A percentile compares a stretch with the other conserved stretches of the same genome.
Evolutionary conservation across 2,888 invertebrate species (phyloP).

Genomic region (Drosophila anomelani): DNA sequence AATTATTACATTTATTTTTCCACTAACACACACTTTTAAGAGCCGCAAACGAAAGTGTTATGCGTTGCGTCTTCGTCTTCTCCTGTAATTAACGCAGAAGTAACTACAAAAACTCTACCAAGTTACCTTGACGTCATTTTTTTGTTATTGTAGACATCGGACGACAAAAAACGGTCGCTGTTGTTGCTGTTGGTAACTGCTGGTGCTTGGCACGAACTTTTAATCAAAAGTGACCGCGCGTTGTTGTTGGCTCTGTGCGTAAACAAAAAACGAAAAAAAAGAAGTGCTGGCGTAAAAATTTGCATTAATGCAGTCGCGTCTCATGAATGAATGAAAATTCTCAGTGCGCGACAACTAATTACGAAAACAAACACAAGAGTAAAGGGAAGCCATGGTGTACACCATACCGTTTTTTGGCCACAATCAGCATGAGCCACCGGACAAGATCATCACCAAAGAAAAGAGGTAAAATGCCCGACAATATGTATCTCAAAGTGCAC

Average conservation of each 20-base stretch:
- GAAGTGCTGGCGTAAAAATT: constrained; percentile 65
- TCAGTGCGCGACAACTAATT: constrained; percentile 54
- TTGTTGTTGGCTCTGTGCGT: constrained; percentile 57
- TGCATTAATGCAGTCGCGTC: constrained; percentile 64
- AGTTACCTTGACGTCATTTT: constrained; percentile 81
- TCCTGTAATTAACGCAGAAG: constrained; percentile 66
- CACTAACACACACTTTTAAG: constrained; percentile 27
- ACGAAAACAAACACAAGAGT: constrained; percentile 59
- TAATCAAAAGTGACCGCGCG: constrained; percentile 51
- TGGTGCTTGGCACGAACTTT: constrained; percentile 77
- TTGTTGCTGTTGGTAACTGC: constrained; percentile 62
- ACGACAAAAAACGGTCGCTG: constrained; percentile 61
- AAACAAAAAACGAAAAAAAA: constrained; percentile 49
- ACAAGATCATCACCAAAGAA: constrained; percentile 79
- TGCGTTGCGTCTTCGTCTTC: constrained; percentile 49
- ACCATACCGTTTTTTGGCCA: constrained; percentile 81
- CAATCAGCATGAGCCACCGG: constrained; percentile 82
- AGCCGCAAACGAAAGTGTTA: constrained; percentile 66
- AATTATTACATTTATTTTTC: constrained; percentile 52
- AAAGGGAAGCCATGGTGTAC: constrained; percentile 81
- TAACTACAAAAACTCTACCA: constrained; percentile 46
- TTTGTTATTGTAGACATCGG: constrained; percentile 40
- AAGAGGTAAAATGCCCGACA: constrained; percentile 72
- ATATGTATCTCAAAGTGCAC: constrained; percentile 21
- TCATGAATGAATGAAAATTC: constrained; percentile 73